Percentiles rank a stretch among this genome's conserved stretches.
These are phyloP conservation scores for Liparis tanakae DNA, from an alignment of 2,797 vertebrate genomes.

Conservation along the genomic window DNA sequence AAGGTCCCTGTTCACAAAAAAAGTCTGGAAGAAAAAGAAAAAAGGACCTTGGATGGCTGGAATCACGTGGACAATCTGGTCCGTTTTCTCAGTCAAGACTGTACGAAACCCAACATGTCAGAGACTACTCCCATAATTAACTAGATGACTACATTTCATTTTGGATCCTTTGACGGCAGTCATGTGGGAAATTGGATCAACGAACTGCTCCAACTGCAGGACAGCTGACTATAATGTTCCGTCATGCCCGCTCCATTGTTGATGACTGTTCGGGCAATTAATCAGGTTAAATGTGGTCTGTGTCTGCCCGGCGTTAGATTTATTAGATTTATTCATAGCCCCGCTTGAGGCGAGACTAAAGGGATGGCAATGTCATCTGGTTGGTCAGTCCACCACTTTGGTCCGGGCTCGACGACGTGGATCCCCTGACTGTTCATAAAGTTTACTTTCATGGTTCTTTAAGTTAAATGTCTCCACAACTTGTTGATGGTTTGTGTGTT, in stretches of 20 bases:
- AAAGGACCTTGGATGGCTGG: background rate
- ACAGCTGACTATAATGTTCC: background rate
- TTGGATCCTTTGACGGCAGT: constrained; percentile 1
- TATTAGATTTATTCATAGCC: background rate
- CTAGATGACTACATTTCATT: background rate
- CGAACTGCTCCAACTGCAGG: background rate
- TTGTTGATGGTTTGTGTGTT: too few relatives aligned
- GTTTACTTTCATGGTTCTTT: background rate
- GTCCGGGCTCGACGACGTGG: background rate
- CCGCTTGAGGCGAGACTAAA: background rate
- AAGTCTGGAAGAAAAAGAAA: background rate
- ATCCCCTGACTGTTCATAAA: background rate
- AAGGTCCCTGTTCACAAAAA: background rate
- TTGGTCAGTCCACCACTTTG: background rate
- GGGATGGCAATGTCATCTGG: background rate
- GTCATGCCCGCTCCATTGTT: constrained; percentile 8
- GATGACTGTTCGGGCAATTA: background rate
- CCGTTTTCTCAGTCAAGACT: constrained; percentile 2
- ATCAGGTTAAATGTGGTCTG: background rate
- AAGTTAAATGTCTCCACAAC: background rate
- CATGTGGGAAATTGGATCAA: constrained; percentile 5
- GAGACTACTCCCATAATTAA: background rate
- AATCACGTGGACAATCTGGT: background rate
- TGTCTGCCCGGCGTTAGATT: background rate
- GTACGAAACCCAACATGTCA: background rate